phyloP scores from a whole-genome alignment of 2,888 invertebrate species.

The Epirrhoe alternata region DNA sequence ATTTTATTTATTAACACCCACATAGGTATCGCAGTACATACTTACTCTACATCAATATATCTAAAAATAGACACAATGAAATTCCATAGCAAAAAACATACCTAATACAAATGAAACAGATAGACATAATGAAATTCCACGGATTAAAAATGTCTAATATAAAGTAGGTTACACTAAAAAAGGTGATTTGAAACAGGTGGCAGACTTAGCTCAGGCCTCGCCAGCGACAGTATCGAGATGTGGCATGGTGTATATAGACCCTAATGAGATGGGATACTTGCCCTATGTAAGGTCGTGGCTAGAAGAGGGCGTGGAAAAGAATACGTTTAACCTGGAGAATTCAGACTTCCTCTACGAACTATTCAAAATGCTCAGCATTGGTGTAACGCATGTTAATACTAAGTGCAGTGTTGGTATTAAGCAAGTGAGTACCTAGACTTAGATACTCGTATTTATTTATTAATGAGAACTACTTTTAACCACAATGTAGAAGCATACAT shows the following conservation, averaged over 20 bases:
- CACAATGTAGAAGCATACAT: not conserved
- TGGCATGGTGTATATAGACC: slow-evolving; percentile 96
- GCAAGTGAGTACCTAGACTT: slow-evolving; percentile 80
- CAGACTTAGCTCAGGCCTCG: slow-evolving; percentile 94
- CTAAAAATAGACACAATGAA: too few species aligned
- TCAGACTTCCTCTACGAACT: slow-evolving; percentile 87
- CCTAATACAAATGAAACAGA: not conserved
- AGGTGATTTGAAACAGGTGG: slow-evolving; percentile 74
- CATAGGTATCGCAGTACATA: too few species aligned
- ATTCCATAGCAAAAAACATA: too few species aligned
- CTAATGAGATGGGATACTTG: slow-evolving; percentile 92
- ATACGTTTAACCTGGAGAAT: slow-evolving; percentile 82
- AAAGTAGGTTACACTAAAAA: too few species aligned
- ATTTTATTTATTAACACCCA: too few species aligned
- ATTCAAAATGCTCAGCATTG: slow-evolving; percentile 88
- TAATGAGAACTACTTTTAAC: too few species aligned
- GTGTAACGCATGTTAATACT: slow-evolving; percentile 87
- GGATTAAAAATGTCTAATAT: too few species aligned
- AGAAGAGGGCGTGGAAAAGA: slow-evolving; percentile 77
- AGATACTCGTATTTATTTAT: not conserved
- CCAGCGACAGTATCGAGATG: slow-evolving; percentile 94
- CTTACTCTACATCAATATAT: too few species aligned
- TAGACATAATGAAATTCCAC: too few species aligned
- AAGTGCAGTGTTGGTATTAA: slow-evolving; percentile 89
- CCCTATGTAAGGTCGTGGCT: slow-evolving; percentile 93